A percentile compares a stretch with the other conserved stretches of the same genome.
These are phyloP conservation scores for Trachymyrmex septentrionalis DNA, from an alignment of 1,140 invertebrate genomes.

Conservation along the genomic window DNA sequence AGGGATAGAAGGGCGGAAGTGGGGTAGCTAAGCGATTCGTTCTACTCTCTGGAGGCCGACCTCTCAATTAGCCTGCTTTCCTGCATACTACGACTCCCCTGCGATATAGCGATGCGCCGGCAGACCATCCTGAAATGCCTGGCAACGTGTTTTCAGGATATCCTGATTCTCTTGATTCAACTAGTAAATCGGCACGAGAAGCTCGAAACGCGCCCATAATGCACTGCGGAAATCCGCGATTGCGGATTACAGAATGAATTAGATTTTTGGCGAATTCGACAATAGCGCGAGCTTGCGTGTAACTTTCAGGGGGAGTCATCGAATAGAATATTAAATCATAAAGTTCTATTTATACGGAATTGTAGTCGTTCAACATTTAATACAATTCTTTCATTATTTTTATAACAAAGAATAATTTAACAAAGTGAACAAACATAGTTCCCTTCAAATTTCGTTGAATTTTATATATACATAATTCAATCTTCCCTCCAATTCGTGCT, in stretches of 20 bases:
- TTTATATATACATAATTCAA: no score
- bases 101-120: slow-evolving; percentile 60
- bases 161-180: slow-evolving; percentile 57
- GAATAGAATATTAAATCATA: background rate
- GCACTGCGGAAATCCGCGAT: slow-evolving; percentile 41
- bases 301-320: background rate
- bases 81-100: slow-evolving; percentile 65
- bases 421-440: no score
- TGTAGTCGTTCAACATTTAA: background rate
- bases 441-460: no score
- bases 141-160: slow-evolving; percentile 50
- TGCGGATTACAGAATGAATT: slow-evolving; percentile 28
- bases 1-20: slow-evolving; percentile 40
- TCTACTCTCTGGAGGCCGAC: slow-evolving; percentile 69
- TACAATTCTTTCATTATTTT: background rate
- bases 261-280: slow-evolving; percentile 29
- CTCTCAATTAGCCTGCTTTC: slow-evolving; percentile 75
- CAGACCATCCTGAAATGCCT: slow-evolving; percentile 12
- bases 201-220: slow-evolving; percentile 28
- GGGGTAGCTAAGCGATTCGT: slow-evolving; percentile 73
- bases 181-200: slow-evolving; percentile 52
- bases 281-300: background rate
- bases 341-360: background rate
- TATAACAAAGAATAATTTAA: background rate
- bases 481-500: no score